phyloP scores from a whole-genome alignment of 2,797 vertebrate genomes.

The Potorous gilbertii region DNA sequence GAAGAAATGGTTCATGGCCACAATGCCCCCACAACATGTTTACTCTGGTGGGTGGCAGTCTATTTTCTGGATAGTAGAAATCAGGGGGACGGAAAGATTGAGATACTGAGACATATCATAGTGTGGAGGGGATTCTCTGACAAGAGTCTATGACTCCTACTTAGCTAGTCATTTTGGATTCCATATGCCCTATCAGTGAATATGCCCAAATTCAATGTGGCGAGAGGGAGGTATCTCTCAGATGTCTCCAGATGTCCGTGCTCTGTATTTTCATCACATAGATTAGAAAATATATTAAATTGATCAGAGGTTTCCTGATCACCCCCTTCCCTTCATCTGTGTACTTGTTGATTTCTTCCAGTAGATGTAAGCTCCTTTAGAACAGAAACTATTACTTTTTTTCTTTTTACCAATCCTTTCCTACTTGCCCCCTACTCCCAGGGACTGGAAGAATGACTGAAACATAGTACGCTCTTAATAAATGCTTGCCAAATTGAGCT shows the following conservation, averaged over 20 bases:
- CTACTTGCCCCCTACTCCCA: not conserved
- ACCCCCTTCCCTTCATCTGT: not conserved
- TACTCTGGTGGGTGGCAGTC: not conserved
- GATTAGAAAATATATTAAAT: not conserved
- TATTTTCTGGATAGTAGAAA: not conserved
- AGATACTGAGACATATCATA: not conserved
- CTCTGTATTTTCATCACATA: not conserved
- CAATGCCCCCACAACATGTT: not conserved
- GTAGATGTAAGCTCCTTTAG: not conserved
- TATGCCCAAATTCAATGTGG: not conserved
- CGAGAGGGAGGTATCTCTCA: not conserved
- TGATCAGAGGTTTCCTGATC: not conserved
- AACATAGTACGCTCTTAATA: not conserved
- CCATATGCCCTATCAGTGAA: not conserved
- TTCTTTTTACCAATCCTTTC: not conserved
- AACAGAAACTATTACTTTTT: not conserved
- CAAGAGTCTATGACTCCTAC: not conserved
- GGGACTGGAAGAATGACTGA: not conserved
- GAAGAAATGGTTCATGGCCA: too few relatives aligned
- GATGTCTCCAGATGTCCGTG: not conserved
- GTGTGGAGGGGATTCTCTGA: not conserved
- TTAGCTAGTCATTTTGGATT: not conserved
- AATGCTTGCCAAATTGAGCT: not conserved
- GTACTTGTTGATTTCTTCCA: not conserved
- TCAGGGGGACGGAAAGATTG: not conserved